Evolutionary conservation across 1,140 invertebrate species (phyloP).

Genomic region (Drosophila azteca): DNA sequence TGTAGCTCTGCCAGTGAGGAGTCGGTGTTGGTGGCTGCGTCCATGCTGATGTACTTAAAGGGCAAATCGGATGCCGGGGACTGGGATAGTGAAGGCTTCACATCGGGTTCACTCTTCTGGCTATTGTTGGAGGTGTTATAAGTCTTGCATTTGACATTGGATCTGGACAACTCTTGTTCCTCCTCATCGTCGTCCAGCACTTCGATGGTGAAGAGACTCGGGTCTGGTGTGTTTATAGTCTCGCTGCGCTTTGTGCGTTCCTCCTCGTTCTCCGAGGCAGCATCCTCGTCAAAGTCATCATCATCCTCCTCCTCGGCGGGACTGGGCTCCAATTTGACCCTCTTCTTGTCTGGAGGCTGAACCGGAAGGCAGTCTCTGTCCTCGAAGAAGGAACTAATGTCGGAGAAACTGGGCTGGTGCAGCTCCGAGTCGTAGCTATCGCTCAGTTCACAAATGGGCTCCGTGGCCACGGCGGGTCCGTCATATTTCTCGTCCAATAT

Average conservation of each 20-base stretch:
- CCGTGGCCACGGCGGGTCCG: constrained; percentile 55
- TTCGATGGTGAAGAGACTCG: constrained; percentile 67
- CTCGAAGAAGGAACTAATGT: constrained; percentile 72
- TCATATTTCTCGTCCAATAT: constrained; percentile 47
- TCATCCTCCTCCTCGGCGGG: constrained; percentile 57
- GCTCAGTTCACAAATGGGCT: constrained; percentile 69
- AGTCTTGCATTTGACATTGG: constrained; percentile 32
- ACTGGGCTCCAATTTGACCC: constrained; percentile 56
- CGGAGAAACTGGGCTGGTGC: constrained; percentile 72
- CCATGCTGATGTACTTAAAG: constrained; percentile 68
- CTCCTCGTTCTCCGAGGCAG: constrained; percentile 62
- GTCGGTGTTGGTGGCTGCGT: constrained; percentile 71
- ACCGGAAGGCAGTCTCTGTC: constrained; percentile 45
- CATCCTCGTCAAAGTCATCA: constrained; percentile 76
- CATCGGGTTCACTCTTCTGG: constrained; percentile 49
- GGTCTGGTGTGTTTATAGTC: constrained; percentile 21
- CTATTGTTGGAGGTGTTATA: constrained; percentile 15
- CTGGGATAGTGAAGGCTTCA: constrained; percentile 24
- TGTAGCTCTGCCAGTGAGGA: constrained; percentile 32
- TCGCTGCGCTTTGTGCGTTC: constrained; percentile 30
- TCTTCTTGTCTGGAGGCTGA: constrained; percentile 42
- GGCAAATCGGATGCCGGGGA: constrained; percentile 45
- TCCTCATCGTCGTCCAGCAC: constrained; percentile 70
- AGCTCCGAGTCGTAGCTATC: constrained; percentile 73
- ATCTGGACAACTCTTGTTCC: constrained; percentile 44